These are phyloP conservation scores for Aspiorhynchus laticeps DNA, from an alignment of 2,113 vertebrate species.

Conservation along the genomic window DNA sequence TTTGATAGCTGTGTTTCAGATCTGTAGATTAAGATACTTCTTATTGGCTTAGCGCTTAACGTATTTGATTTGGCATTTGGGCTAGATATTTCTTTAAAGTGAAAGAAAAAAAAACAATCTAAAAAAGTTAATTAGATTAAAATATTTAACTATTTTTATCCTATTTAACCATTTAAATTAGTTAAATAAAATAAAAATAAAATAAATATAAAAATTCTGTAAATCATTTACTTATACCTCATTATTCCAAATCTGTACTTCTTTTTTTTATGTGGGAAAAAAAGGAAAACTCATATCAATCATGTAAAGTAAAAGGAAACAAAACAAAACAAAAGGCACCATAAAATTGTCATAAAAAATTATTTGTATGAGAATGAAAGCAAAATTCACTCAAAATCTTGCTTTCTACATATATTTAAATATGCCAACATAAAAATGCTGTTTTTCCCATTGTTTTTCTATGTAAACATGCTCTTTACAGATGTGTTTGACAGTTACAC, in stretches of 20 bases:
- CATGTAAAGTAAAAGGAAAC: background rate
- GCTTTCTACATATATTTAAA: background rate
- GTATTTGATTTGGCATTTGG: background rate
- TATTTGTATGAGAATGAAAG: background rate
- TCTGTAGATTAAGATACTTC: background rate
- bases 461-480: background rate
- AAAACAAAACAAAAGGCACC: no score
- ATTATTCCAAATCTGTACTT: background rate
- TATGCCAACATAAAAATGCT: background rate
- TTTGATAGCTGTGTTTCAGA: constrained; percentile 7
- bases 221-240: background rate
- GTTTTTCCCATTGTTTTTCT: background rate
- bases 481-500: background rate
- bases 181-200: background rate
- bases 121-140: background rate
- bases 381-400: background rate
- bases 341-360: no score
- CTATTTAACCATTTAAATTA: background rate
- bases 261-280: background rate
- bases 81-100: background rate
- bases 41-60: background rate
- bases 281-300: background rate
- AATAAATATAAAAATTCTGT: background rate
- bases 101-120: background rate
- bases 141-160: no score